Evolutionary conservation across 2,888 invertebrate genomes (phyloP).

Genomic region (Macaria liturata): DNA sequence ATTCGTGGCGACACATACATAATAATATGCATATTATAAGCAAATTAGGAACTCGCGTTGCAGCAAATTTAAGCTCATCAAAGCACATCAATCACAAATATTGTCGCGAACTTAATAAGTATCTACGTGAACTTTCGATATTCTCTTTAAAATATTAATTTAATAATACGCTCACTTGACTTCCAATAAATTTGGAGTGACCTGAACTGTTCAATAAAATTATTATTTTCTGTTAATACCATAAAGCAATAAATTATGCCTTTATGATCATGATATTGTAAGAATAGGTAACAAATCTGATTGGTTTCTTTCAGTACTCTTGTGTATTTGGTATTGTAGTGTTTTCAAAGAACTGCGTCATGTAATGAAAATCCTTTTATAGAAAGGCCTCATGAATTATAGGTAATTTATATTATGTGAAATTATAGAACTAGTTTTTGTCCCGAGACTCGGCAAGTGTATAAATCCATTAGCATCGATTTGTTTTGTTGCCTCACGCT

Average conservation of each 20-base stretch:
- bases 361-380: too few species aligned
- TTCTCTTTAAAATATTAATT: conserved; percentile 26
- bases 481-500: conserved; percentile 12
- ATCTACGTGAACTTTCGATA: conserved; percentile 29
- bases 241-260: not conserved
- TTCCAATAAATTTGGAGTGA: conserved; percentile 25
- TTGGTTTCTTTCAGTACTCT: not conserved
- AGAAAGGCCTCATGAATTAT: too few species aligned
- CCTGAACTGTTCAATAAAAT: conserved; percentile 19
- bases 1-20: too few species aligned
- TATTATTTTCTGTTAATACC: not conserved
- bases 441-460: not conserved
- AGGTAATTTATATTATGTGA: too few species aligned
- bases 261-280: not conserved
- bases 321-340: not conserved
- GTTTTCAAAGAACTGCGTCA: too few species aligned
- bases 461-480: conserved; percentile 9
- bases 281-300: not conserved
- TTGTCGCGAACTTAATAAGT: conserved; percentile 24
- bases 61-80: conserved; percentile 30
- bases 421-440: too few species aligned
- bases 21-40: conserved; percentile 3
- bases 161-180: conserved; percentile 30
- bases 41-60: conserved; percentile 18
- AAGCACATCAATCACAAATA: conserved; percentile 32